Evolutionary conservation across 2,888 invertebrate genomes (phyloP).

Genomic region (Heteromurus nitidus): DNA sequence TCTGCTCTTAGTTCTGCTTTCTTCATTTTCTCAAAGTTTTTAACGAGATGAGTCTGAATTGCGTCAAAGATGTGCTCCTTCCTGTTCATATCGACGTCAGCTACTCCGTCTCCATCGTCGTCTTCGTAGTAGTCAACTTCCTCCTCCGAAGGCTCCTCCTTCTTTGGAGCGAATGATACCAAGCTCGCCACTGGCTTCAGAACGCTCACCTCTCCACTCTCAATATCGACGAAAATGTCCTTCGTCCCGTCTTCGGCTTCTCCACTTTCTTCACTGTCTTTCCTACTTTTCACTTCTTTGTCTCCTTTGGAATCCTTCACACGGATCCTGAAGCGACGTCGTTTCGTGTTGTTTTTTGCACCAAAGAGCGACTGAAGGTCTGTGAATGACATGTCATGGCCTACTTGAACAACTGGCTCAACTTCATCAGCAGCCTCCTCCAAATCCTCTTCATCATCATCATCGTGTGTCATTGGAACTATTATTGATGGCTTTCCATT

Average conservation of each 20-base stretch:
- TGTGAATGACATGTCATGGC: slow-evolving; percentile 69
- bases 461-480: not conserved
- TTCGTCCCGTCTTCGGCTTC: slow-evolving; percentile 40
- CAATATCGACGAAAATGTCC: slow-evolving; percentile 72
- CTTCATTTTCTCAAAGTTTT: slow-evolving; percentile 69
- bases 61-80: slow-evolving; percentile 66
- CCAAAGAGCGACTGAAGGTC: slow-evolving; percentile 62
- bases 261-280: slow-evolving; percentile 50
- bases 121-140: slow-evolving; percentile 66
- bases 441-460: slow-evolving; percentile 11
- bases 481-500: slow-evolving; percentile 64
- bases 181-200: slow-evolving; percentile 71
- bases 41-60: slow-evolving; percentile 66
- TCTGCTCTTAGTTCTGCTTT: slow-evolving; percentile 63
- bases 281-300: slow-evolving; percentile 4
- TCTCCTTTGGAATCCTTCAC: slow-evolving; percentile 39
- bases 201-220: slow-evolving; percentile 72
- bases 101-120: slow-evolving; percentile 50
- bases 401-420: slow-evolving; percentile 66
- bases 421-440: slow-evolving; percentile 35
- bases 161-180: slow-evolving; percentile 64
- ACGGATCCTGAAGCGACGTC: slow-evolving; percentile 28
- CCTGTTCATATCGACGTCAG: slow-evolving; percentile 59
- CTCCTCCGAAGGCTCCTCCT: slow-evolving; percentile 54
- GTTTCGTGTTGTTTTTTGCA: slow-evolving; percentile 29